phyloP scores from a whole-genome alignment of 35 echinoderm and acorn worm genomes.

The Ophiothrix spiculata region DNA sequence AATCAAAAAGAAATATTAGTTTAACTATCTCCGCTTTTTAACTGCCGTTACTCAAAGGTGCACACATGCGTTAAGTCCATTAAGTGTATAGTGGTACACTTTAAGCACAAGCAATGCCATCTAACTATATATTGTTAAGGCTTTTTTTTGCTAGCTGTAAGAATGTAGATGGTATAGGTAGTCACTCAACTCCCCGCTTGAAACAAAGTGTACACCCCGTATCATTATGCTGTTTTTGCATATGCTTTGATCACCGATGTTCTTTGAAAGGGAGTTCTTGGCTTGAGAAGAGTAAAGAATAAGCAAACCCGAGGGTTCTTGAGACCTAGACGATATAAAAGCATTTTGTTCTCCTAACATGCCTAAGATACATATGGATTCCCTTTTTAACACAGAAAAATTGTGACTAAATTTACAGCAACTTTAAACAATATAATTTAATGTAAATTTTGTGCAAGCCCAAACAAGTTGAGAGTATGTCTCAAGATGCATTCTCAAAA shows the following conservation, averaged over 20 bases:
- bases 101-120: too few relatives aligned
- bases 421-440: too few relatives aligned
- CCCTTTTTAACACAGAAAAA: too few relatives aligned
- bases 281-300: not conserved
- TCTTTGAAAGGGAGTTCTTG: conserved; percentile 3
- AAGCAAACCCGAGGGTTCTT: not conserved
- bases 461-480: not conserved
- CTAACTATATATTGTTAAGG: too few relatives aligned
- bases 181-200: not conserved
- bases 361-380: too few relatives aligned
- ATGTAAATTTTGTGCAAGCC: not conserved
- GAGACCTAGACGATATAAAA: too few relatives aligned
- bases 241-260: conserved; percentile 9
- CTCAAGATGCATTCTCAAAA: not conserved
- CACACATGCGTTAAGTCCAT: conserved; percentile 2
- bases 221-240: not conserved
- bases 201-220: conserved; percentile 6
- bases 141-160: too few relatives aligned
- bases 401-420: too few relatives aligned
- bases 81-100: too few relatives aligned
- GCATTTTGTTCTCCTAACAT: too few relatives aligned
- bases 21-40: conserved; percentile 16
- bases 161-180: too few relatives aligned
- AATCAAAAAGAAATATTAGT: conserved; percentile 17
- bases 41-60: not conserved